Evolutionary conservation across 2,113 vertebrate genomes (phyloP).

Genomic region (Myanophis thanlyinensis): DNA sequence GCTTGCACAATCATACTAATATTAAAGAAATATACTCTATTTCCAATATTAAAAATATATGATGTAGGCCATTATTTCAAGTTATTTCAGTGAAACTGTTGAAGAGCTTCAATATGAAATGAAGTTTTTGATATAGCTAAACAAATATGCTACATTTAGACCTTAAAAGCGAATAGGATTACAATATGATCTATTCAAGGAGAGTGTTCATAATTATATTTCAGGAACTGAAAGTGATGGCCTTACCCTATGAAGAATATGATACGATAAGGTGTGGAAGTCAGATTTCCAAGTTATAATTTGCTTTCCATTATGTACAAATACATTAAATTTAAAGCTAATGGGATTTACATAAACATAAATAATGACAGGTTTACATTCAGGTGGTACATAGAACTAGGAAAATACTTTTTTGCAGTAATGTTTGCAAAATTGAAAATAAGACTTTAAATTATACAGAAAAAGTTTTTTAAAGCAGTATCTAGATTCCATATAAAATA

Average conservation of each 20-base stretch:
- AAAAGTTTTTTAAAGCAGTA: neutral
- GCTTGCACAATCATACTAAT: neutral
- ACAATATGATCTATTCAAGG: neutral
- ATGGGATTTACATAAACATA: neutral
- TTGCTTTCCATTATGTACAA: neutral
- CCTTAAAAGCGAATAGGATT: neutral
- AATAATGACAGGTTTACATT: neutral
- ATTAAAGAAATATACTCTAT: slow-evolving; percentile 4
- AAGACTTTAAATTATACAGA: neutral
- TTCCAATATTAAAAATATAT: neutral
- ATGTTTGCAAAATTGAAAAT: neutral
- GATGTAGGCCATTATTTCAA: neutral
- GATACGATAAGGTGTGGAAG: neutral
- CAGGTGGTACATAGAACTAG: neutral
- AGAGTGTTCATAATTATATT: neutral
- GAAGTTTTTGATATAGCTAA: neutral
- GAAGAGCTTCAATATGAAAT: neutral
- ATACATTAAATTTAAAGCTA: neutral
- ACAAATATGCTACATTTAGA: neutral
- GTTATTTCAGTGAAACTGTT: neutral
- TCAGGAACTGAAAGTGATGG: neutral
- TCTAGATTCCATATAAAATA: neutral
- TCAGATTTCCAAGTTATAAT: neutral
- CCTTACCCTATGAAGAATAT: neutral
- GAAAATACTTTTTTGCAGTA: neutral